Percentiles rank a stretch among this genome's conserved stretches.
phyloP scores from a whole-genome alignment of 2,113 vertebrate genomes.

The Pluvialis apricaria region DNA sequence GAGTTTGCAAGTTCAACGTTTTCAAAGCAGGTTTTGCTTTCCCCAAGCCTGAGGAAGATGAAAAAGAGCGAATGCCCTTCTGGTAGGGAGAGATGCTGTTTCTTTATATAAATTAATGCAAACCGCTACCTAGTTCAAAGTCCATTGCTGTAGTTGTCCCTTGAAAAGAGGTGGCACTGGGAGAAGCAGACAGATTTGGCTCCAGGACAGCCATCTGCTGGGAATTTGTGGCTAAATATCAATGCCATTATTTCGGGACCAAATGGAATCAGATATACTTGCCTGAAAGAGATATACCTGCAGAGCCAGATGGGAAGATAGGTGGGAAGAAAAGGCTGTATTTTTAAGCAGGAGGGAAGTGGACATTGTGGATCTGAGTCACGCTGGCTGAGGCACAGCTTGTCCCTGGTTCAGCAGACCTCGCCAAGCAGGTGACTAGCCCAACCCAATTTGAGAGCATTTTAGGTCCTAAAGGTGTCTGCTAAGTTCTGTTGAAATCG shows the following conservation, averaged over 20 bases:
- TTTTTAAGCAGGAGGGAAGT: not conserved
- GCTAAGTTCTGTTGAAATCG: not conserved
- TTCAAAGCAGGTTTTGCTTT: not conserved
- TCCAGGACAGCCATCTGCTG: not conserved
- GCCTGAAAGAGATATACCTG: not conserved
- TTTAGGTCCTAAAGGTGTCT: not conserved
- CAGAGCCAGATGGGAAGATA: not conserved
- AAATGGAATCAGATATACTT: not conserved
- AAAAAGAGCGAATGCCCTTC: not conserved
- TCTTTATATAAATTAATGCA: not conserved
- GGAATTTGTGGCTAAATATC: not conserved
- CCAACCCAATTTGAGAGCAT: not conserved
- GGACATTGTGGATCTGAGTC: not conserved
- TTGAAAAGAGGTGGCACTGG: not conserved
- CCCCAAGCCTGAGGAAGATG: not conserved
- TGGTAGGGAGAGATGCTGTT: not conserved
- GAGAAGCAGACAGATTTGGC: not conserved
- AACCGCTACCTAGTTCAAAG: not conserved
- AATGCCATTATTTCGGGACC: not conserved
- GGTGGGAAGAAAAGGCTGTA: not conserved
- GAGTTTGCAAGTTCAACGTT: not conserved
- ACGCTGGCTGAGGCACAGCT: not conserved
- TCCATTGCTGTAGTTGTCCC: not conserved
- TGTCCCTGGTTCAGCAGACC: not conserved
- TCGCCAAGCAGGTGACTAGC: not conserved